A percentile compares a stretch with the other conserved stretches of the same genome.
Evolutionary conservation across 2,797 vertebrate species (phyloP).

Genomic region (Pseudochromis fuscus): DNA sequence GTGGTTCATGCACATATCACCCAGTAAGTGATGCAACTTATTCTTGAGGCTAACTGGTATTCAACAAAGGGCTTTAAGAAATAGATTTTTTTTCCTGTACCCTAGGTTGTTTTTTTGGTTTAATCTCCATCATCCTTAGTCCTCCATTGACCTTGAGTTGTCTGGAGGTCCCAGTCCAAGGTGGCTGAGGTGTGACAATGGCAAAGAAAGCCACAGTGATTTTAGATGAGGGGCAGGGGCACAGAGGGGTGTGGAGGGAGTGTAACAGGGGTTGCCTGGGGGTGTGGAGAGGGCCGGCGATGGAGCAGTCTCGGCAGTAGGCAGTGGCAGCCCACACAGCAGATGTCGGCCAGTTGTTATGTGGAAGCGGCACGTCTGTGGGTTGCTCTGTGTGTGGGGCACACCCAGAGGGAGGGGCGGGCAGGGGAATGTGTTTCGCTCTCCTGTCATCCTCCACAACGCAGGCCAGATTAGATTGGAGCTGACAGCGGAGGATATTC

Average conservation of each 20-base stretch:
- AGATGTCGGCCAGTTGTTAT: slow-evolving; percentile 85
- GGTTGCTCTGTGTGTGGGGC: slow-evolving; percentile 67
- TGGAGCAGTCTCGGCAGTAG: slow-evolving; percentile 41
- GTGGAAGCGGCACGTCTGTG: slow-evolving; percentile 68
- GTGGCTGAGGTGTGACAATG: slow-evolving; percentile 72
- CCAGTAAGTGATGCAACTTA: too few species aligned
- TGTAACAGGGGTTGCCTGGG: slow-evolving; percentile 58
- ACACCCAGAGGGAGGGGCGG: slow-evolving; percentile 79
- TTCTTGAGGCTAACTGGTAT: too few species aligned
- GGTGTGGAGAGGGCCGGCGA: slow-evolving; percentile 49
- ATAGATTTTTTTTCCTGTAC: too few species aligned
- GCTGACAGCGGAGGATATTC: slow-evolving; percentile 88
- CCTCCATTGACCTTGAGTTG: slow-evolving; percentile 62
- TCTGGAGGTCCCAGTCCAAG: slow-evolving; percentile 51
- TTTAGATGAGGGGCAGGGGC: slow-evolving; percentile 36
- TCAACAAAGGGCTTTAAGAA: too few species aligned
- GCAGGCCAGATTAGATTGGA: slow-evolving; percentile 86
- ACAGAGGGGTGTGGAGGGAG: slow-evolving; percentile 52
- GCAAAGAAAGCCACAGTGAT: slow-evolving; percentile 52
- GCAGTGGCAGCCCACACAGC: slow-evolving; percentile 72
- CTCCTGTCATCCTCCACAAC: slow-evolving; percentile 85
- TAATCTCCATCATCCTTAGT: neutral
- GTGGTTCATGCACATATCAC: too few species aligned
- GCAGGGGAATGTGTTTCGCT: slow-evolving; percentile 75
- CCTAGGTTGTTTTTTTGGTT: too few species aligned